A percentile compares a stretch with the other conserved stretches of the same genome.
Evolutionary conservation across 1,140 invertebrate species (phyloP).

Genomic region (Lepidurus packardi): DNA sequence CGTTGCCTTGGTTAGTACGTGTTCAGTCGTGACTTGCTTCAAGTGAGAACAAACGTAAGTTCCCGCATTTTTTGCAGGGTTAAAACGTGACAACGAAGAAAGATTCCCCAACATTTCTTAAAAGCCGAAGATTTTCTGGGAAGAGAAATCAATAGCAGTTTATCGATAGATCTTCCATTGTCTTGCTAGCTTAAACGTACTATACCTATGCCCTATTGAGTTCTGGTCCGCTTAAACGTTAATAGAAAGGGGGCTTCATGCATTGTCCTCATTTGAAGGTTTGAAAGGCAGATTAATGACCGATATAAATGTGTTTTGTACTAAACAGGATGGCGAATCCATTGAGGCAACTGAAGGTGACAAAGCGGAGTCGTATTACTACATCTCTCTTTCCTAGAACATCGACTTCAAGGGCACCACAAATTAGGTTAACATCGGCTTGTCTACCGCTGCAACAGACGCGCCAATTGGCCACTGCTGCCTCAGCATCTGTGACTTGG

Average conservation of each 20-base stretch:
- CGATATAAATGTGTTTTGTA: background rate
- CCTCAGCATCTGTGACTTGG: background rate
- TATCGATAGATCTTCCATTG: no score
- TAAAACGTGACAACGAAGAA: no score
- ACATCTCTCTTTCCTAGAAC: background rate
- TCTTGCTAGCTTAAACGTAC: no score
- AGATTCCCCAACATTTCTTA: no score
- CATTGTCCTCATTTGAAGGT: no score
- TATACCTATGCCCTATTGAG: no score
- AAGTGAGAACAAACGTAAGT: background rate
- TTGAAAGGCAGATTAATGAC: no score
- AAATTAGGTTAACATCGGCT: background rate
- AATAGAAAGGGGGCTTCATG: no score
- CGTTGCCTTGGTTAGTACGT: background rate
- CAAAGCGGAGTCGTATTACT: background rate
- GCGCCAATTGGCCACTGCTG: background rate
- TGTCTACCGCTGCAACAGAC: background rate
- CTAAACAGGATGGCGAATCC: background rate
- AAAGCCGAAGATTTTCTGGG: no score
- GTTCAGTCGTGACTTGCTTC: background rate
- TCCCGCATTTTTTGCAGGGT: background rate
- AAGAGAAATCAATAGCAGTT: no score
- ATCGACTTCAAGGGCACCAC: background rate
- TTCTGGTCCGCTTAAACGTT: no score
- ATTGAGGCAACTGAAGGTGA: background rate